A percentile compares a stretch with the other conserved stretches of the same genome.
Conservation (phyloP, 2,888 invertebrate genomes). For the Rhyacophila evoluta region DNA sequence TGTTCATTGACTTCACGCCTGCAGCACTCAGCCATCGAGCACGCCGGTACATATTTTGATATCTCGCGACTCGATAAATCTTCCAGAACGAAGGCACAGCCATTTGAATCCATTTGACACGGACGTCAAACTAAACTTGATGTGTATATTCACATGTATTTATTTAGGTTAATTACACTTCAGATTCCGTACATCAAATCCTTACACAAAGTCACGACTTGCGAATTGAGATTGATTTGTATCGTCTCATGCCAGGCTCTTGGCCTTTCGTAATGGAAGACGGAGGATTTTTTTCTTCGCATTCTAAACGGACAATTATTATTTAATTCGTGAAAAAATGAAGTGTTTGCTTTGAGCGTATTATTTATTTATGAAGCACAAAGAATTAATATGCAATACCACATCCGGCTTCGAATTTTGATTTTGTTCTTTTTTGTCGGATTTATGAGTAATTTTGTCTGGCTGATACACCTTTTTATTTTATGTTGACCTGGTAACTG, state of each 20-base stretch:
- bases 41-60: conserved; percentile 38
- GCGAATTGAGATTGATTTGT: conserved; percentile 40
- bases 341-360: not conserved
- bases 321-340: not conserved
- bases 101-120: conserved; percentile 54
- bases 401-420: not conserved
- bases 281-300: not conserved
- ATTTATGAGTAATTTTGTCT: no score
- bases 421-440: not conserved
- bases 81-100: conserved; percentile 38
- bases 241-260: conserved; percentile 28
- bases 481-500: not conserved
- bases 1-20: not conserved
- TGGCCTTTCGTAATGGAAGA: not conserved
- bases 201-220: conserved; percentile 46
- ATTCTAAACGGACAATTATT: conserved; percentile 14
- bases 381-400: not conserved
- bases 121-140: conserved; percentile 50
- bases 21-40: not conserved
- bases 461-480: not conserved
- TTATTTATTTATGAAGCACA: not conserved
- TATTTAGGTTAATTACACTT: conserved; percentile 53
- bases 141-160: conserved; percentile 51
- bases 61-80: conserved; percentile 47
- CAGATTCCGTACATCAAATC: conserved; percentile 43